These are phyloP conservation scores for Drosophila anomalata DNA, from an alignment of 2,888 invertebrate genomes.

Conservation along the genomic window DNA sequence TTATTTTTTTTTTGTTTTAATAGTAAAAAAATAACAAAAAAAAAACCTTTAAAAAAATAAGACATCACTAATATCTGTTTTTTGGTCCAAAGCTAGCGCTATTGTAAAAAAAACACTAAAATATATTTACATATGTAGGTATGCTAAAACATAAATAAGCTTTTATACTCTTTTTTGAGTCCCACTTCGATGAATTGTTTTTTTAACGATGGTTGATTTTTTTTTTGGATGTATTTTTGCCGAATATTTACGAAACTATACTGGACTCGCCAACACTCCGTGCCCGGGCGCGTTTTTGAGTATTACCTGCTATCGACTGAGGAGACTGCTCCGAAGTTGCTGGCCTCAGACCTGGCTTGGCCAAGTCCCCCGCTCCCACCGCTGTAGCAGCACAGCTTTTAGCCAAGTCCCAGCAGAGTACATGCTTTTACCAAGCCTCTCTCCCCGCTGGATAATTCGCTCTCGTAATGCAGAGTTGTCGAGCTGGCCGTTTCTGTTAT, in stretches of 20 bases:
- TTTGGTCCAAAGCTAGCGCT: neutral
- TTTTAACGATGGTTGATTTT: conserved; percentile 15
- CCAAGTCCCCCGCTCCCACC: conserved; percentile 3
- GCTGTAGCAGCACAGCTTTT: conserved; percentile 8
- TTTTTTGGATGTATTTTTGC: conserved; percentile 3
- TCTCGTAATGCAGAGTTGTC: neutral
- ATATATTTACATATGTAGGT: neutral
- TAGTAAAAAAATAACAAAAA: conserved; percentile 12
- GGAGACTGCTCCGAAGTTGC: conserved; percentile 55
- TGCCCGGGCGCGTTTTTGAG: conserved; percentile 76
- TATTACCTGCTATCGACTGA: conserved; percentile 80
- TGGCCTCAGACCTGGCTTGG: conserved; percentile 29
- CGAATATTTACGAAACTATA: conserved; percentile 37
- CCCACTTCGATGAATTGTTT: conserved; percentile 21
- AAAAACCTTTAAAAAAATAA: conserved; percentile 7
- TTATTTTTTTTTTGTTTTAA: conserved; percentile 10
- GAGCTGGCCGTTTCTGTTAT: neutral
- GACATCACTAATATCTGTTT: neutral
- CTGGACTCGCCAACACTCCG: conserved; percentile 58
- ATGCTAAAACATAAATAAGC: conserved; percentile 5
- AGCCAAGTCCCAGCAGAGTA: conserved; percentile 29
- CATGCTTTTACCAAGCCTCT: conserved; percentile 39
- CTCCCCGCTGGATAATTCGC: neutral
- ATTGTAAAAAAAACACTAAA: neutral
- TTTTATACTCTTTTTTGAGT: conserved; percentile 14